Conservation (phyloP, 2,113 vertebrate species). For the Psettodes erumei region DNA sequence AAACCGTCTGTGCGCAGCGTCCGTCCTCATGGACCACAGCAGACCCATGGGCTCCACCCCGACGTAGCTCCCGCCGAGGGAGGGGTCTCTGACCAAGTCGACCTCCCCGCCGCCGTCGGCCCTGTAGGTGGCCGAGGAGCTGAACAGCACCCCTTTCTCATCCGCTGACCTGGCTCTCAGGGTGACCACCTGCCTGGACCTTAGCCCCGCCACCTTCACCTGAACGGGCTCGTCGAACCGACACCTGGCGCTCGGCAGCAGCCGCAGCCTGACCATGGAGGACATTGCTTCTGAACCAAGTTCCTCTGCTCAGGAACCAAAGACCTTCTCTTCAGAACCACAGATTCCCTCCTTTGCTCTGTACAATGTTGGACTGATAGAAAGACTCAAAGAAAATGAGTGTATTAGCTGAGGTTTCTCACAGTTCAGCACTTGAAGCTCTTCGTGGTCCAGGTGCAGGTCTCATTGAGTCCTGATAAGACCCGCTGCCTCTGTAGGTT, state of each 20-base stretch:
- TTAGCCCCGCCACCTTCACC: constrained; percentile 61
- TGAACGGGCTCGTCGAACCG: constrained; percentile 62
- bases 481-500: too few relatives aligned
- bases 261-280: constrained; percentile 52
- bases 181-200: constrained; percentile 60
- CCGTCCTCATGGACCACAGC: constrained; percentile 54
- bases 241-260: constrained; percentile 62
- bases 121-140: constrained; percentile 59
- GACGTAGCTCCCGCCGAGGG: constrained; percentile 58
- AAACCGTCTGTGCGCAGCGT: constrained; percentile 23
- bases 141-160: constrained; percentile 41
- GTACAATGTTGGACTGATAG: too few relatives aligned
- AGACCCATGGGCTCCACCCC: constrained; percentile 71
- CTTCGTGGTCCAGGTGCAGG: too few relatives aligned
- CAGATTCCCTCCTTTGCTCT: too few relatives aligned
- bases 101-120: constrained; percentile 56
- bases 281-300: constrained; percentile 33
- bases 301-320: background rate
- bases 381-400: too few relatives aligned
- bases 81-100: constrained; percentile 52
- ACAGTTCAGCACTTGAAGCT: too few relatives aligned
- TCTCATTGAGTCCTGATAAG: too few relatives aligned
- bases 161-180: constrained; percentile 54
- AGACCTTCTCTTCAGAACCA: too few relatives aligned
- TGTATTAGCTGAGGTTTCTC: too few relatives aligned